Evolutionary conservation across 2,888 invertebrate genomes (phyloP), one percentile per base, ranked within the genome.

Genomic region (Diarsia rubi): DNA sequence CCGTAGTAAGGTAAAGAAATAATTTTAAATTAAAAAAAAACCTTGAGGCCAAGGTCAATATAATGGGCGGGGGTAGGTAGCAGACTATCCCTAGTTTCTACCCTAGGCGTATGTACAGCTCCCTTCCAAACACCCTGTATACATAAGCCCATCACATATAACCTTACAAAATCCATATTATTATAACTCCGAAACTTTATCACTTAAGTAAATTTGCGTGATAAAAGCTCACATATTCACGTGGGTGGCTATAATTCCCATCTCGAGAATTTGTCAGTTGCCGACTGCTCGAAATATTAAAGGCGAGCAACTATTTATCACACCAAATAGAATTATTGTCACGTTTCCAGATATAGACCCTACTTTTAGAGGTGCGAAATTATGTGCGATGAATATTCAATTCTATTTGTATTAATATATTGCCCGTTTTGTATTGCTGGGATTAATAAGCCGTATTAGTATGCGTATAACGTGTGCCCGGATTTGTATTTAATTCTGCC

Each of bases 301-400:
- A 62, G 19, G 45, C 62, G 73, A 24, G 60, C 52, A 72, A 78
- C 70, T 83, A 83, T 86, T 81, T 77, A 76, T 70, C 54, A 21
- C 64, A 42, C 64, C 42, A 47, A 75, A 73, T 67, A 63, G 65
- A 73, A 87, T 86, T 80, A 85, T 78, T 54, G 64, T 85, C 87
- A 86, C 86, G 84, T 80, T 71, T 70, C 57, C 60, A 78, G 72
- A 81, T 86, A 78, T 68, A 85, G 60, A 70, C 52, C 69, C 63
- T 64, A 73, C 75, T 79, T 86, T 77, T 77, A 69, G 69, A 68
- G 71, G 73, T 71, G 68, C 47, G 64, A 66, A 60, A 75, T 70
- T 76, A 73, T 77, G 73, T 69, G 74, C 24, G 14, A 70, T 80
- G 81, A 87, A 87, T 85, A 85, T 83, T 87, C 76, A 79, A 79